Conservation (phyloP, 92 coral and sea anemone genomes). For the Montipora capitata region DNA sequence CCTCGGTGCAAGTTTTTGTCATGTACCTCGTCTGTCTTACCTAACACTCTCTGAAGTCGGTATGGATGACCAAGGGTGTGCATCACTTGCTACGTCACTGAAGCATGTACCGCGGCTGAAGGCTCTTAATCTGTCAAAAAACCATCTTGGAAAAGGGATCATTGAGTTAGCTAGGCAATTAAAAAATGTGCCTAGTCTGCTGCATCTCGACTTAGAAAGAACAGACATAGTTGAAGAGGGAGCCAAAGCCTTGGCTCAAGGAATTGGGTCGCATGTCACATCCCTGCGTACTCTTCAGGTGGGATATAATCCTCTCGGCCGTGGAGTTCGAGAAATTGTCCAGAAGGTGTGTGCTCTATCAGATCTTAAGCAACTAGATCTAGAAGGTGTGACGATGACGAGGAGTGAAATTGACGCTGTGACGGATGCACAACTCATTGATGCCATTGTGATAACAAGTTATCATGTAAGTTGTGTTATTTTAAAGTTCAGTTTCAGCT, state of each 20-base stretch:
- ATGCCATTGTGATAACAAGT: neutral
- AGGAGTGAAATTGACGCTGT: slow-evolving; percentile 19
- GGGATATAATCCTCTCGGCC: slow-evolving; percentile 8
- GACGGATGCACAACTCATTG: neutral
- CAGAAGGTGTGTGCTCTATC: neutral
- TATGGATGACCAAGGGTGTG: slow-evolving; percentile 11
- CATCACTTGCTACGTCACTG: neutral
- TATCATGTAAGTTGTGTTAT: neutral
- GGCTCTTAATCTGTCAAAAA: slow-evolving; percentile 2
- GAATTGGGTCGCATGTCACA: neutral
- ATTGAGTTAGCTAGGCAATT: slow-evolving; percentile 10
- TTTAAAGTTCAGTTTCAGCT: neutral
- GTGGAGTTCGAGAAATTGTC: slow-evolving; percentile 11
- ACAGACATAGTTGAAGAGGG: slow-evolving; percentile 16
- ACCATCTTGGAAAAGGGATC: slow-evolving; percentile 23
- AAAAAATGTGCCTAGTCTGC: slow-evolving; percentile 7
- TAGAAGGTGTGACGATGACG: slow-evolving; percentile 10
- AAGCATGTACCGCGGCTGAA: neutral
- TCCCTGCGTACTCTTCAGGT: neutral
- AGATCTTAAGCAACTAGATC: slow-evolving; percentile 1
- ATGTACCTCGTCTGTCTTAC: neutral
- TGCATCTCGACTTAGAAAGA: neutral
- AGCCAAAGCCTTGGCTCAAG: slow-evolving; percentile 1
- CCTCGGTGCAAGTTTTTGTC: slow-evolving; percentile 8
- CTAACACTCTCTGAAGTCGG: slow-evolving; percentile 5